Base-by-base conservation (phyloP, 1,140 invertebrate genomes). In the Zaprionus tsacasi region DNA sequence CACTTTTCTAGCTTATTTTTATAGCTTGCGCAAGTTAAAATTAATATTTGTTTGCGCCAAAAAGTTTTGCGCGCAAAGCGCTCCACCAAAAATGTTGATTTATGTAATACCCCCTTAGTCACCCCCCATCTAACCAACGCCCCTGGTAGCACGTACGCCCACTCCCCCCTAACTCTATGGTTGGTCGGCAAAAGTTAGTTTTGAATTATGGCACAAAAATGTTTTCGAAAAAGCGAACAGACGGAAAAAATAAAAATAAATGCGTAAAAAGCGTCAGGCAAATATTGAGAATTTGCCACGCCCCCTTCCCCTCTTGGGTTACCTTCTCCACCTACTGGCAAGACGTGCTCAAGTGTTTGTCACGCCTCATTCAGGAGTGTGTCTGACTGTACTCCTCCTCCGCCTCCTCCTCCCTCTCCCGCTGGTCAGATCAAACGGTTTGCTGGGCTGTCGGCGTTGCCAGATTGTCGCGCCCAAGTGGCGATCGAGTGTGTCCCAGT, bases 1-100 rank as follows among this genome's bases (percentile, higher is more conserved):
- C 27, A 27, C 21, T 40, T 68, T 65, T 70, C 65, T 27, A 54
- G 38, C 63, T 73, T 54, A 67, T 50, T 77, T 72, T 85, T 78
- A 75, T 76, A 74, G 70, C 72, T 72, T 71, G 64, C 45, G 65
- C 83, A 88, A 88, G 83, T 88, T 88, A 70, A 88, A 89, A 88
- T 88, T 88, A 89, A 88, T 88, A 88, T 89, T 88, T 88, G 83
- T 88, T 88, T 89, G 83, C 77, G 79, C 69, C 72, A 70, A 76
- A 83, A 88, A 83, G 59, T 88, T 88, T 79, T 70, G 65, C 35
- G 52, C 43, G 17, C 30, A 59, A 60, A 36, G 43, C 52, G 60
- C 17, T 33, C 64, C 55, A 74, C 74, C 73, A 78, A 82, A 89
- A 83, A 89, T 88, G 73, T 88, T 89, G 83, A 88, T 88, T 88